Percentiles rank a stretch among this genome's conserved stretches.
Evolutionary conservation across 2,113 vertebrate species (phyloP).

Genomic region (Tupaia chinensis): DNA sequence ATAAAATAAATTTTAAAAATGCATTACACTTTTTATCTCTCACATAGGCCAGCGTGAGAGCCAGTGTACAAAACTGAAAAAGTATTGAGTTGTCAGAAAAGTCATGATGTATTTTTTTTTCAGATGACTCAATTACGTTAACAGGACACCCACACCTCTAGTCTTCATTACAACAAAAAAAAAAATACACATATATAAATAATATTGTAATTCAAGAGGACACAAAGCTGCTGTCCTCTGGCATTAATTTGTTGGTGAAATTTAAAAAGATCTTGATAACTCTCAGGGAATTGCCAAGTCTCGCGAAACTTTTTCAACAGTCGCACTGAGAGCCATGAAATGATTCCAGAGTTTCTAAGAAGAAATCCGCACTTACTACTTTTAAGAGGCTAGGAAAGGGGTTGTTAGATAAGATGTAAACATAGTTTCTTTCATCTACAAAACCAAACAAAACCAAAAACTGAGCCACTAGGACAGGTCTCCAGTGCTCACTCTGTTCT

Average conservation of each 20-base stretch:
- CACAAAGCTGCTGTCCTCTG: not conserved
- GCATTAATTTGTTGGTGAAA: not conserved
- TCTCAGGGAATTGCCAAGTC: conserved; percentile 39
- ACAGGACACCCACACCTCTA: not conserved
- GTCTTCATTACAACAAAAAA: not conserved
- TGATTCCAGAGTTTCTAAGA: conserved; percentile 38
- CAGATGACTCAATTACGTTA: not conserved
- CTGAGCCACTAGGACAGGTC: not conserved
- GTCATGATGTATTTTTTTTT: no score
- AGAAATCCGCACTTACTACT: conserved; percentile 26
- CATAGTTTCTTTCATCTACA: not conserved
- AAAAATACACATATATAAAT: not conserved
- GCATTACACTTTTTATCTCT: conserved; percentile 48
- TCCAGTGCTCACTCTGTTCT: not conserved
- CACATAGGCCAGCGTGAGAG: conserved; percentile 39
- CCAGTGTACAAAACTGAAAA: conserved; percentile 14
- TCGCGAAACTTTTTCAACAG: conserved; percentile 41
- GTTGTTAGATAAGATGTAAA: not conserved
- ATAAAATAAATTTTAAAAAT: not conserved
- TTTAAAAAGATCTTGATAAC: conserved; percentile 62
- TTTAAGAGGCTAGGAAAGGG: conserved; percentile 8
- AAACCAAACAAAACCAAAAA: not conserved
- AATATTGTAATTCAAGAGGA: conserved; percentile 4
- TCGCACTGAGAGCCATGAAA: conserved; percentile 40
- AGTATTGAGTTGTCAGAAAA: not conserved